A percentile compares a stretch with the other conserved stretches of the same genome.
phyloP scores from a whole-genome alignment of 2,888 invertebrate species.

The Proisotoma minuta region DNA sequence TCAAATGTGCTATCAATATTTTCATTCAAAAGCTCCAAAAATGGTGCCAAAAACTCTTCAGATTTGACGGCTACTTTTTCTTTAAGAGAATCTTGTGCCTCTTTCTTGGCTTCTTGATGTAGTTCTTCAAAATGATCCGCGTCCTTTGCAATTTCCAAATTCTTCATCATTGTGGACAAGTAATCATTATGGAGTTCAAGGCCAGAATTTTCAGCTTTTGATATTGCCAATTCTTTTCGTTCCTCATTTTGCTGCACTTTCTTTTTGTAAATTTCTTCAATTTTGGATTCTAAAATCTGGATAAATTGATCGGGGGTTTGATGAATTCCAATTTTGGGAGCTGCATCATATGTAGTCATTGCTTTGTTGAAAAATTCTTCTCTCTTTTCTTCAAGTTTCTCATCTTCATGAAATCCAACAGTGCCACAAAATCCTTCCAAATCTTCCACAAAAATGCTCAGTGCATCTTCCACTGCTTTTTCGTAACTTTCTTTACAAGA shows the following conservation, averaged over 20 bases:
- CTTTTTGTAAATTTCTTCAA: constrained; percentile 5
- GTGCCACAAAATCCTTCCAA: background rate
- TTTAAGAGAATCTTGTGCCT: background rate
- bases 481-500: constrained; percentile 5
- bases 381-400: background rate
- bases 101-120: background rate
- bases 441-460: background rate
- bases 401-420: background rate
- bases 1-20: constrained; percentile 12
- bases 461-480: background rate
- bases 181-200: constrained; percentile 14
- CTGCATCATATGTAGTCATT: background rate
- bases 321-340: constrained; percentile 10
- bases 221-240: background rate
- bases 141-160: constrained; percentile 3
- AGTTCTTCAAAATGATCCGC: constrained; percentile 9
- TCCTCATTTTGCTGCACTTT: constrained; percentile 7
- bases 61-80: constrained; percentile 15
- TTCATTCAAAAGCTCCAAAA: background rate
- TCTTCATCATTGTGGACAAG: constrained; percentile 14
- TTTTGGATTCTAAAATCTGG: background rate
- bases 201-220: constrained; percentile 14
- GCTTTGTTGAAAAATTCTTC: background rate
- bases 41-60: constrained; percentile 13
- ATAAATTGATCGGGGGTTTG: constrained; percentile 8